Base-by-base conservation (phyloP, 2,113 vertebrate genomes). In the Meriones unguiculatus region DNA sequence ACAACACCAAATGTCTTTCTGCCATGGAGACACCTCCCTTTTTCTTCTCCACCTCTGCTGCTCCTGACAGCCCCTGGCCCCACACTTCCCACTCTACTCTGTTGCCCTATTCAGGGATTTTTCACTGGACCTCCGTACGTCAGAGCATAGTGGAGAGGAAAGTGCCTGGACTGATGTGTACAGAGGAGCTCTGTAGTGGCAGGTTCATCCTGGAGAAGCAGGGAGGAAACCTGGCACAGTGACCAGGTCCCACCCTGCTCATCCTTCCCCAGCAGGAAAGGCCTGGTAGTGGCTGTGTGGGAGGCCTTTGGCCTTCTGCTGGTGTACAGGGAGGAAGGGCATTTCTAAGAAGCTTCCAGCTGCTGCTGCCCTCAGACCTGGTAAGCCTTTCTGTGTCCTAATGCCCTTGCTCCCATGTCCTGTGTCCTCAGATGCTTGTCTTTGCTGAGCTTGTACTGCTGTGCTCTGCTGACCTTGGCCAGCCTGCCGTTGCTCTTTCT, bases 151-250 rank as follows among this genome's bases (percentile, higher is more conserved):
- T 67, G 20, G 38, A 41, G 69, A 64, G 54, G 77, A 69, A 88
- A 86, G 54, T 28, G 35, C 87, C 46, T 90, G 54, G 28, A 12
- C n/a, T 72, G 22, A 32, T 70, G 9, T 24, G 50, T 52, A 18
- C 35, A 70, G 62, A 84, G 28, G 25, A 62, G 54, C n/a, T 50
- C 59, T 15, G 52, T 89, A 62, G 28, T 92, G 57, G 52, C 52
- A 65, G 70, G n/a, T 32, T 3, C 11, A 38, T 28, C 28, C 73
- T 92, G 94, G 87, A 97, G 81, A 96, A 38, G 50, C 18, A 46
- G 77, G 70, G 78, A 76, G 10, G 9, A 15, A 69, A 2, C 41
- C 41, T 41, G 41, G 4, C 41, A 41, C 41, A 41, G 70, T 59
- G 62, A 54, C 30, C 38, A 12, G 32, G 69, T 82, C 15, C 69